phyloP scores from a whole-genome alignment of 2,113 vertebrate species.

The Aegotheles bennettii region DNA sequence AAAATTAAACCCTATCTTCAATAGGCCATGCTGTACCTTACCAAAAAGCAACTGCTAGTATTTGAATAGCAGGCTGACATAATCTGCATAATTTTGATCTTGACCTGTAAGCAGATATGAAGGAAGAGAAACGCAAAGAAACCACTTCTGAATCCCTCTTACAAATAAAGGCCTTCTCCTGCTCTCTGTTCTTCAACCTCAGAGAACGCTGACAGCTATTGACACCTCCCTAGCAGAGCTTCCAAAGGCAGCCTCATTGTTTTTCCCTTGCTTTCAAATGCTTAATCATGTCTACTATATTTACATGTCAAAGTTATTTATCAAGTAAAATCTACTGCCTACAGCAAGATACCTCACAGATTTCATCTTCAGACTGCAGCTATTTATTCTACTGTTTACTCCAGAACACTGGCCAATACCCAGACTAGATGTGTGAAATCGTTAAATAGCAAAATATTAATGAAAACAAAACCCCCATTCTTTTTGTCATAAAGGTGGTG shows the following conservation, averaged over 20 bases:
- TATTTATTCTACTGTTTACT: background rate
- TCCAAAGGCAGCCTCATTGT: background rate
- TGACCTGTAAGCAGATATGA: background rate
- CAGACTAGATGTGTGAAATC: background rate
- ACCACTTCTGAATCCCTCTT: background rate
- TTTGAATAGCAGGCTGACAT: background rate
- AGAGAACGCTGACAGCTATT: background rate
- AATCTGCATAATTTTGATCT: background rate
- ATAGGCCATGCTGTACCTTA: background rate
- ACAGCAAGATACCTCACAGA: background rate
- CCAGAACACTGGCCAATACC: background rate
- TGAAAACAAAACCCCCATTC: background rate
- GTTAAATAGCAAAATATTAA: background rate
- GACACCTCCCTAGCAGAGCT: background rate
- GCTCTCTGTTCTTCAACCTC: background rate
- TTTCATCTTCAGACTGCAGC: background rate
- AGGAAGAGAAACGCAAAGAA: background rate
- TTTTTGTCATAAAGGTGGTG: background rate
- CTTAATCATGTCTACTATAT: background rate
- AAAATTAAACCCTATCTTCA: background rate
- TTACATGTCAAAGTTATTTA: background rate
- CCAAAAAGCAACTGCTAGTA: background rate
- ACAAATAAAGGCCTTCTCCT: background rate
- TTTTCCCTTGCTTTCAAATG: background rate
- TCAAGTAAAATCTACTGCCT: background rate